Evolutionary conservation across 2,113 vertebrate genomes (phyloP).

Genomic region (Oryzias melastigma): DNA sequence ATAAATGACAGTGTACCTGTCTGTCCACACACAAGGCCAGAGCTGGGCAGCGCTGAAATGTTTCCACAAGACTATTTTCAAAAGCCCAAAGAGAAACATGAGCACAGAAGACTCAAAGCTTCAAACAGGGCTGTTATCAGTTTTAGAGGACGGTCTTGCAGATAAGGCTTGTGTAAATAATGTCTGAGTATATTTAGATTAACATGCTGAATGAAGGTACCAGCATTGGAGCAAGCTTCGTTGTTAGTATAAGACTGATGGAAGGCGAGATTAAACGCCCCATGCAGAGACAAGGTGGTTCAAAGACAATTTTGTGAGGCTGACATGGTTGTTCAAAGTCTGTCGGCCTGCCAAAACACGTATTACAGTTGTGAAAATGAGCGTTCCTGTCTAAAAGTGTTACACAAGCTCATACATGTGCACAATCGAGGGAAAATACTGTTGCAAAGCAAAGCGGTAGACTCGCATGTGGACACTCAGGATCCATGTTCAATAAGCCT

Average conservation of each 20-base stretch:
- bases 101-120: conserved; percentile 25
- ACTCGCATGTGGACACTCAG: no score
- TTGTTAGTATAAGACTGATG: conserved; percentile 39
- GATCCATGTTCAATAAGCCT: no score
- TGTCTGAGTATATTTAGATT: conserved; percentile 53
- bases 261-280: conserved; percentile 42
- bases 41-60: conserved; percentile 14
- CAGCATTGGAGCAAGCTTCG: conserved; percentile 42
- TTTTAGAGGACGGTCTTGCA: conserved; percentile 31
- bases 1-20: neutral
- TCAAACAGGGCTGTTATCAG: conserved; percentile 29
- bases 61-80: neutral
- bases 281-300: conserved; percentile 28
- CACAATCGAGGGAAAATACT: neutral
- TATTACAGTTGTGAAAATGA: conserved; percentile 42
- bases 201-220: conserved; percentile 59
- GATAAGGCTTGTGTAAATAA: conserved; percentile 68
- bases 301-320: conserved; percentile 47
- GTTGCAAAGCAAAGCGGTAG: neutral
- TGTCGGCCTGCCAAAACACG: conserved; percentile 56
- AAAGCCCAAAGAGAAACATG: conserved; percentile 13
- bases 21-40: neutral
- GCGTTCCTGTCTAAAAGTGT: conserved; percentile 1
- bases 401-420: conserved; percentile 9
- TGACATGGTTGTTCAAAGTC: conserved; percentile 48